These are phyloP conservation scores for Heterohyrax brucei DNA, from an alignment of 2,797 vertebrate species.

Conservation along the genomic window DNA sequence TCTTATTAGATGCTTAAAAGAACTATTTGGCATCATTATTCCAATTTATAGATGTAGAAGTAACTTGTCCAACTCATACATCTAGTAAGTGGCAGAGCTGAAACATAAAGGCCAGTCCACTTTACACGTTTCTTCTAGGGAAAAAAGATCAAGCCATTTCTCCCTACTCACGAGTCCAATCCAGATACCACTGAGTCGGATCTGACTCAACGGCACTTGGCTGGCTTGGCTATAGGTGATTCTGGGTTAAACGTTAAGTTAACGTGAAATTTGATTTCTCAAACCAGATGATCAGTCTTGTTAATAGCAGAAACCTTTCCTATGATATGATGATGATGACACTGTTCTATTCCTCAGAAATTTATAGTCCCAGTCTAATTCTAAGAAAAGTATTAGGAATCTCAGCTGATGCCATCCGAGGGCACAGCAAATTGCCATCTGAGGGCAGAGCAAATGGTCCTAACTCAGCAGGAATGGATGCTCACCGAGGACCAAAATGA, in stretches of 20 bases:
- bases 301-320: neutral
- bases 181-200: conserved; percentile 1
- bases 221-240: neutral
- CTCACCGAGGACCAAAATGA: no score
- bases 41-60: conserved; percentile 40
- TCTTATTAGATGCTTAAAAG: conserved; percentile 39
- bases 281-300: neutral
- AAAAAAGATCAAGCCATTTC: neutral
- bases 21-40: conserved; percentile 55
- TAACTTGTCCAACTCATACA: conserved; percentile 44
- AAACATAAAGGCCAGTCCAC: conserved; percentile 7
- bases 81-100: neutral
- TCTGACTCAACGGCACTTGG: no score
- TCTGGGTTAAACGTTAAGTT: conserved; percentile 29
- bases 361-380: neutral
- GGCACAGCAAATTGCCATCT: neutral
- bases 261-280: conserved; percentile 51
- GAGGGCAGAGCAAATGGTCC: no score
- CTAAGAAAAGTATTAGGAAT: conserved; percentile 50
- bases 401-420: neutral
- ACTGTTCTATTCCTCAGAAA: neutral
- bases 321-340: neutral
- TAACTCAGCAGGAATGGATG: no score
- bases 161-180: neutral
- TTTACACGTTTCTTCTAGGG: neutral